Percentiles rank a stretch among this genome's conserved stretches.
Evolutionary conservation across 2,888 invertebrate species (phyloP).

Genomic region (Aradus depressus): DNA sequence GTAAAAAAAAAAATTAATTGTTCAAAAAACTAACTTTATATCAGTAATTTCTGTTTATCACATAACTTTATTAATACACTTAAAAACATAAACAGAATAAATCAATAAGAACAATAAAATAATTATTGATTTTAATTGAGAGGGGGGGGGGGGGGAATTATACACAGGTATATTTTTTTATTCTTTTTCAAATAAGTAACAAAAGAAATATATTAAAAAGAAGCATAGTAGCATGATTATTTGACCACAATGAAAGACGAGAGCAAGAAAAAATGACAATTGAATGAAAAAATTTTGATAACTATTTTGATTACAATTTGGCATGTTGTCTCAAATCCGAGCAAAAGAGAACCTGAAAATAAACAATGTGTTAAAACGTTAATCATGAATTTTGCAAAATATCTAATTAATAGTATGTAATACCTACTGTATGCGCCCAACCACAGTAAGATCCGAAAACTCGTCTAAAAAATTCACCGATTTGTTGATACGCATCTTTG

Average conservation of each 20-base stretch:
- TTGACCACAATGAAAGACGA: too few species aligned
- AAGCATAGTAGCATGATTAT: too few species aligned
- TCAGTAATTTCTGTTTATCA: too few species aligned
- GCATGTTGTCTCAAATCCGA: slow-evolving; percentile 54
- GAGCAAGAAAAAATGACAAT: background rate
- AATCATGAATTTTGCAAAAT: background rate
- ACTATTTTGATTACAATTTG: background rate
- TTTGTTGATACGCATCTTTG: slow-evolving; percentile 67
- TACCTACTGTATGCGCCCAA: slow-evolving; percentile 81
- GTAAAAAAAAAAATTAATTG: too few species aligned
- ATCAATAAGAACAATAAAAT: too few species aligned
- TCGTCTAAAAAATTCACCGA: slow-evolving; percentile 64
- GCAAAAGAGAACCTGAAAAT: slow-evolving; percentile 59
- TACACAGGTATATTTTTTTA: background rate
- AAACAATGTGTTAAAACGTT: background rate
- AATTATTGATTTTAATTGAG: too few species aligned
- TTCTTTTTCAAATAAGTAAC: too few species aligned
- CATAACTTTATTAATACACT: too few species aligned
- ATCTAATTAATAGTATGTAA: background rate
- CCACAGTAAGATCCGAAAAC: slow-evolving; percentile 80
- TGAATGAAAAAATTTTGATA: background rate
- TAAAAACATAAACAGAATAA: too few species aligned
- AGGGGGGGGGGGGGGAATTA: too few species aligned
- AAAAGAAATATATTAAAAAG: background rate
- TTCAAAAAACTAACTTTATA: too few species aligned